Percentiles rank a stretch among this genome's conserved stretches.
These are phyloP conservation scores for Phacellophora camtschatica DNA, from an alignment of 30 jellyfish, hydroid and myxozoan genomes.

Conservation along the genomic window DNA sequence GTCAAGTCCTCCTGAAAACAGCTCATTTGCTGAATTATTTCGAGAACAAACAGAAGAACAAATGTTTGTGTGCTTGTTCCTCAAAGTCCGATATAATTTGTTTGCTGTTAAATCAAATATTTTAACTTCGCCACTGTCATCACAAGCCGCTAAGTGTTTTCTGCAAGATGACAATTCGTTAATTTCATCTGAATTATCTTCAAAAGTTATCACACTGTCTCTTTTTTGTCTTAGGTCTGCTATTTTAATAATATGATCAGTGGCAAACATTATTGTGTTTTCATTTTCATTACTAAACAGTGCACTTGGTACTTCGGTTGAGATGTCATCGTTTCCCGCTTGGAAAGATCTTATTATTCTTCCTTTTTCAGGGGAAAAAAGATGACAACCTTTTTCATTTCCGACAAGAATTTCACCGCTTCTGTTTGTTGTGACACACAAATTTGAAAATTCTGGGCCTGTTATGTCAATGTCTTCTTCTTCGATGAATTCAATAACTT, in stretches of 20 bases:
- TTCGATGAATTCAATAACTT: no score
- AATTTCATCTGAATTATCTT: constrained; percentile 82
- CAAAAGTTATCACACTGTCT: not conserved
- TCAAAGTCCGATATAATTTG: constrained; percentile 58
- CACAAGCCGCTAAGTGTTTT: constrained; percentile 74
- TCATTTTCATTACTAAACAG: constrained; percentile 3
- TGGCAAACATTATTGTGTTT: constrained; percentile 26
- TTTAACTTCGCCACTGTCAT: constrained; percentile 90
- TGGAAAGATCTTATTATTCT: not conserved
- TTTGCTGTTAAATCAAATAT: constrained; percentile 56
- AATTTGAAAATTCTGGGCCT: constrained; percentile 18
- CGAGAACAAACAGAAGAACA: constrained; percentile 75
- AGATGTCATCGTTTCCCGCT: not conserved
- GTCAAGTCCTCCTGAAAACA: constrained; percentile 89
- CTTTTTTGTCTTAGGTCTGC: constrained; percentile 53
- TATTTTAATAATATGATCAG: not conserved
- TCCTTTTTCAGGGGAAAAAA: constrained; percentile 21
- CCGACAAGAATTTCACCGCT: constrained; percentile 72
- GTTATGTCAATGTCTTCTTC: not conserved
- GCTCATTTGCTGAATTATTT: constrained; percentile 16
- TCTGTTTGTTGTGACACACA: constrained; percentile 31
- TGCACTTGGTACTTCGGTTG: constrained; percentile 65
- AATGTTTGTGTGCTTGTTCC: constrained; percentile 84
- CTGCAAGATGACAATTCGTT: constrained; percentile 48
- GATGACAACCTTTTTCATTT: constrained; percentile 76